Base-by-base conservation (phyloP, 64 coral and sea anemone genomes). In the Platygyra sinensis region DNA sequence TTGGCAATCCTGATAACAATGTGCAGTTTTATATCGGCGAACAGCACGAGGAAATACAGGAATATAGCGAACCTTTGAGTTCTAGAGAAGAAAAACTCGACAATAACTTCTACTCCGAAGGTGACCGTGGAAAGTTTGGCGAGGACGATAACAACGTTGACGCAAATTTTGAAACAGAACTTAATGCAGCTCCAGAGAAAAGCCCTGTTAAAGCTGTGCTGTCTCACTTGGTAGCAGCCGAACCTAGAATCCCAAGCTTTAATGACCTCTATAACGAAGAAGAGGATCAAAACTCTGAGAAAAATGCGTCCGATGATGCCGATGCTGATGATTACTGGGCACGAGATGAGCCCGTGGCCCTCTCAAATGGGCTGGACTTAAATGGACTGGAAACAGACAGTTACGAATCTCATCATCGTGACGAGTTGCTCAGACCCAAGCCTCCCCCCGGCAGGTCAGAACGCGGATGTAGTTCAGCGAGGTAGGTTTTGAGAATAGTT, bases 361-460 rank as follows among this genome's bases (percentile, higher is more conserved):
- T 39, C 5, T 31, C 33, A 51, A 38, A 85, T 16, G 38, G 5
- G 25, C 12, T 9, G 62, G 81, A 85, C 20, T 69, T 51, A 28
- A 63, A 38, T 19, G 16, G 64, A 30, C 19, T 71, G 81, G 63
- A 85, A 22, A 51, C 42, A 63, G 5, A 2, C 14, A 29, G 6
- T 46, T 46, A 72, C 1, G 62, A 85, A 10, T 85, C 81, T 85
- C 81, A 85, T 51, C 81, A 85, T 29, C 33, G 81, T 16, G 81
- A 85, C 73, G 73, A 62, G 42, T 7, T 75, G 31, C 28, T 92
- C 24, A 73, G 73, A 16, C 90, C 90, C 61, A 92, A 92, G 52
- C 90, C 90, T 72, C 90, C 90, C 2, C 90, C 90, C 4, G 90
- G 90, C 7, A 60, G 90, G 78, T 86, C 90, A 74, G 90, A 76